Base-by-base conservation (phyloP, 2,113 vertebrate species). In the Lichenostomus cassidix region DNA sequence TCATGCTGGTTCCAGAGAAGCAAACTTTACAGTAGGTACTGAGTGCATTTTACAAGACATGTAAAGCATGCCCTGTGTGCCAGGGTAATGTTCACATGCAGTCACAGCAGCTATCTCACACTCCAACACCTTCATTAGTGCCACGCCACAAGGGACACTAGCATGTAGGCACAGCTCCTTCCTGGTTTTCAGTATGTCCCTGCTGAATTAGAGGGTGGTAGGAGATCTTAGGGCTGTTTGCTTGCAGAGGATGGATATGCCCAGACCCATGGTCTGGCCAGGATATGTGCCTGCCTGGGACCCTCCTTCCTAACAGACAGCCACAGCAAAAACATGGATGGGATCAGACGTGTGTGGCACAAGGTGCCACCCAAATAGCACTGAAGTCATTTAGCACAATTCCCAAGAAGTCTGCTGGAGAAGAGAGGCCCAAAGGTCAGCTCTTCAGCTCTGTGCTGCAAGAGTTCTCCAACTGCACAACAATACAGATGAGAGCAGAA, bases 51-150 rank as follows among this genome's bases (percentile, higher is more conserved):
- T 25, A 21, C 55, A 63, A 49, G 74, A 73, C 71, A 55, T 37
- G 10, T 37, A 37, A 37, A 37, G 37, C 37, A 15, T 5, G 44
- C 28, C 55, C 52, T 0, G 2, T 8, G 41, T 46, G 35, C 55
- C 79, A 55, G 0, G 73, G 76, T 65, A 70, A 71, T 2, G 5
- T 2, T 37, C 24, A 3, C 0, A 2, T 31, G 88, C 56, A 42
- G 33, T 3, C 11, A 5, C 0, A 7, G 50, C 70, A 49, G 41
- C 76, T 7, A 6, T 1, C 18, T 49, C 31, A 84, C 17, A 6
- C 10, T 19, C 62, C 35, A 76, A 41, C 19, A 69, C 58, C 70
- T 49, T 28, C 81, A 12, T 4, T 24, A 67, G 41, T 7, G 2
- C 29, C 35, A 55, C 4, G 0, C 56, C 71, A 23, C 20, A 6